Conservation (phyloP, 2,888 invertebrate genomes). For the Xylophagus ater region DNA sequence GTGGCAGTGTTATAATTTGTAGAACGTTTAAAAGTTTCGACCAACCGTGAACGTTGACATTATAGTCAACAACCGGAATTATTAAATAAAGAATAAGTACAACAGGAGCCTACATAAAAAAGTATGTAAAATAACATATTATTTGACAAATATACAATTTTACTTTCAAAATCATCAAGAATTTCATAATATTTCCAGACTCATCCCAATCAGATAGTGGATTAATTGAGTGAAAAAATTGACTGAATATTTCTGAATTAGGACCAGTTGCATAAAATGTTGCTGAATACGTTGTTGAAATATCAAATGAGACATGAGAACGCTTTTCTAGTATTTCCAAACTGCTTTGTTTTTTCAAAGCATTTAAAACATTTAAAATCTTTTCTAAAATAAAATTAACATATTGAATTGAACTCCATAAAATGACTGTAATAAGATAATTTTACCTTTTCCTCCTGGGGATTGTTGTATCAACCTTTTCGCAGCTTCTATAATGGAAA, state of each 20-base stretch:
- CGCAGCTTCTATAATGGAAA: slow-evolving; percentile 24
- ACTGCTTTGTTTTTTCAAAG: slow-evolving; percentile 1
- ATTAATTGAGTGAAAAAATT: slow-evolving; percentile 11
- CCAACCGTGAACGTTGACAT: slow-evolving; percentile 44
- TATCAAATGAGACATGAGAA: background rate
- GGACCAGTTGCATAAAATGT: background rate
- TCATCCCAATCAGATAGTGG: slow-evolving; percentile 14
- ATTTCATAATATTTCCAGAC: background rate
- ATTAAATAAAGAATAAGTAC: slow-evolving; percentile 43
- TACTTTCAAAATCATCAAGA: slow-evolving; percentile 11
- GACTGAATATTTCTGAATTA: slow-evolving; percentile 9
- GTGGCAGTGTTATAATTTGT: slow-evolving; percentile 41
- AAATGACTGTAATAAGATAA: too few species aligned
- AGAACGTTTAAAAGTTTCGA: slow-evolving; percentile 44
- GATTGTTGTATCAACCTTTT: too few species aligned
- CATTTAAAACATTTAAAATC: background rate
- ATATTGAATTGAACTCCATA: too few species aligned
- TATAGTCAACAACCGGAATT: slow-evolving; percentile 45
- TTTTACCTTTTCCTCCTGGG: too few species aligned
- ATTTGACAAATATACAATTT: background rate
- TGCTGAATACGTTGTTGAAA: background rate
- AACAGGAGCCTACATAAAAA: slow-evolving; percentile 39
- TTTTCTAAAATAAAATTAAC: background rate
- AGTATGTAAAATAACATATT: background rate
- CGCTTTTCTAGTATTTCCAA: background rate